A percentile compares a stretch with the other conserved stretches of the same genome.
Evolutionary conservation across 1,140 invertebrate genomes (phyloP).

Genomic region (Brachionus paranguensis): DNA sequence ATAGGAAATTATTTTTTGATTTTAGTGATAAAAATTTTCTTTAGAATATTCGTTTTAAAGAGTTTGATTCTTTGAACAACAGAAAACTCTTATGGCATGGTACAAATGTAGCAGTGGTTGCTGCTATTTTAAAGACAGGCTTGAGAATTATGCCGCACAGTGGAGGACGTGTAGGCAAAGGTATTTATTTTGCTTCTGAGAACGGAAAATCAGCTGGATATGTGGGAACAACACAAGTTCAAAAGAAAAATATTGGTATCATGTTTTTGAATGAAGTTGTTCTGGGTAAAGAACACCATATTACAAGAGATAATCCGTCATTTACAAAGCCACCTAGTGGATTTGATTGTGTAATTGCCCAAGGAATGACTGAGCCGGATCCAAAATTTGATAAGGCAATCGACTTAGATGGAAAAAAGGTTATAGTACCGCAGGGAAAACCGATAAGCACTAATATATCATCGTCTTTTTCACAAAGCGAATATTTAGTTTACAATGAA

Average conservation of each 20-base stretch:
- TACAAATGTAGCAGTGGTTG: constrained; percentile 58
- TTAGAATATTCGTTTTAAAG: constrained; percentile 44
- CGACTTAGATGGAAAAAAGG: constrained; percentile 50
- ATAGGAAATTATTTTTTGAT: background rate
- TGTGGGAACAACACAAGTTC: constrained; percentile 20
- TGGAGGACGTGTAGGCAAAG: constrained; percentile 56
- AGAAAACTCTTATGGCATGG: constrained; percentile 58
- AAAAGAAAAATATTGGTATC: constrained; percentile 20
- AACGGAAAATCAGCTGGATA: constrained; percentile 52
- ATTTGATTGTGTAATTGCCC: constrained; percentile 55
- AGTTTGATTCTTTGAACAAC: constrained; percentile 48
- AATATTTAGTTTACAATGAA: constrained; percentile 57
- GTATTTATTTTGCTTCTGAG: constrained; percentile 59
- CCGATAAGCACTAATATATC: constrained; percentile 44
- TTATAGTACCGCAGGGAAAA: constrained; percentile 54
- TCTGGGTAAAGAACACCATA: constrained; percentile 54
- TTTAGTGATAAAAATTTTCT: background rate
- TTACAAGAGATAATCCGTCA: constrained; percentile 47
- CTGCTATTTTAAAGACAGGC: constrained; percentile 57
- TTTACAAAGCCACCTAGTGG: constrained; percentile 52
- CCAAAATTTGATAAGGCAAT: constrained; percentile 47
- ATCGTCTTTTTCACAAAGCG: constrained; percentile 54
- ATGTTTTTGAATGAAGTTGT: constrained; percentile 52
- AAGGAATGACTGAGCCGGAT: constrained; percentile 56
- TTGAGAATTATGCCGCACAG: constrained; percentile 59